Evolutionary conservation across 2,797 vertebrate genomes (phyloP).

Genomic region (Tympanoctomys barrerae): DNA sequence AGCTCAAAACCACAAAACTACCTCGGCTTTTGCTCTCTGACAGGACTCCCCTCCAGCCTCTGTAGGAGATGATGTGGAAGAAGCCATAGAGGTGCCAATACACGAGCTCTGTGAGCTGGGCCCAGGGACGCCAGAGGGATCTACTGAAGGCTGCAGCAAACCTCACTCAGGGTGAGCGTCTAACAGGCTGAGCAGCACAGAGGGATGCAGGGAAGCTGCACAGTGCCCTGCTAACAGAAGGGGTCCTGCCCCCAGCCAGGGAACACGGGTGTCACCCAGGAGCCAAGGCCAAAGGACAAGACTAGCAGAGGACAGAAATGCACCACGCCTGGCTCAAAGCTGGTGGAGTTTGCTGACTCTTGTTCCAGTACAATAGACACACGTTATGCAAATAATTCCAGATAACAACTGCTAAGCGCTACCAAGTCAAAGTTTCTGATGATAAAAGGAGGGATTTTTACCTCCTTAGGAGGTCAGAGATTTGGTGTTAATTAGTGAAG

Average conservation of each 20-base stretch:
- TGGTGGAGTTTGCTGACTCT: background rate
- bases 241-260: background rate
- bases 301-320: background rate
- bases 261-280: background rate
- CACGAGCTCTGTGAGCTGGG: background rate
- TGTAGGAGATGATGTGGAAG: background rate
- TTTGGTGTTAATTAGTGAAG: conserved; percentile 13
- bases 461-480: background rate
- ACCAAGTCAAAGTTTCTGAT: conserved; percentile 29
- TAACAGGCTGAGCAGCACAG: too few relatives aligned
- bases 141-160: background rate
- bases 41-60: background rate
- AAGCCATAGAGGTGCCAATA: background rate
- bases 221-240: background rate
- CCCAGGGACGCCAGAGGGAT: background rate
- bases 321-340: background rate
- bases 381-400: conserved; percentile 41
- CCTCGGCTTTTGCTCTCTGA: background rate
- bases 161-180: too few relatives aligned
- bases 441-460: conserved; percentile 11
- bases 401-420: conserved; percentile 19
- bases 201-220: background rate
- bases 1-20: background rate
- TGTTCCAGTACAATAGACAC: background rate
- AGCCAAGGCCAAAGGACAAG: conserved; percentile 24